Evolutionary conservation across 64 coral and sea anemone genomes (phyloP).

Genomic region (Acropora tenuis): DNA sequence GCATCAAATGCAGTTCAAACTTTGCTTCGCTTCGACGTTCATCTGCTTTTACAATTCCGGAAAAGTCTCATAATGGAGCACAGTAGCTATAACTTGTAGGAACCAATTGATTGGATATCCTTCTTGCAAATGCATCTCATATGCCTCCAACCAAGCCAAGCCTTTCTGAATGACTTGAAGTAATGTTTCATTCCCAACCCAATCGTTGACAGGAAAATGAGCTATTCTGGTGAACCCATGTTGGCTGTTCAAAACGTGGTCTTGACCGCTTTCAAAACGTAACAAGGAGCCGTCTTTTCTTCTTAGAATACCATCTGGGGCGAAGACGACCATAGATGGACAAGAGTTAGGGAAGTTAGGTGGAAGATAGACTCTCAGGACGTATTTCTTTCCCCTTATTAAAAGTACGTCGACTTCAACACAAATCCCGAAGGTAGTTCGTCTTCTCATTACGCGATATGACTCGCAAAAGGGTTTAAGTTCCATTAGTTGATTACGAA

Average conservation of each 20-base stretch:
- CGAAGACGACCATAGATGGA: conserved; percentile 56
- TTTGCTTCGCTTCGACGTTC: too few relatives aligned
- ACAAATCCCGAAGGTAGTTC: too few relatives aligned
- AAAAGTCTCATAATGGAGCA: too few relatives aligned
- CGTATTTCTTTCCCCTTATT: background rate
- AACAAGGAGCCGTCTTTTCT: background rate
- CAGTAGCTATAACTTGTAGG: too few relatives aligned
- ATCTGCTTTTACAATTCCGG: too few relatives aligned
- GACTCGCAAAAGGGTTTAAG: too few relatives aligned
- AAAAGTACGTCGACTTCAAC: background rate
- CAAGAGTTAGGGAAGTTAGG: conserved; percentile 70
- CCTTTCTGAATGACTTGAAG: conserved; percentile 89
- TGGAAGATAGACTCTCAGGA: conserved; percentile 55
- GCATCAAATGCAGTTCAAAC: too few relatives aligned
- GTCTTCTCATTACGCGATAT: too few relatives aligned
- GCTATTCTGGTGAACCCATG: conserved; percentile 69
- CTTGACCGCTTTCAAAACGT: background rate
- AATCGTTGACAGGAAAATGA: conserved; percentile 44
- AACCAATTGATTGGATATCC: too few relatives aligned
- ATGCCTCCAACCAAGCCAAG: conserved; percentile 82
- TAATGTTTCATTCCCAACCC: conserved; percentile 64
- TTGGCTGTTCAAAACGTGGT: conserved; percentile 39
- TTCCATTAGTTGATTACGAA: too few relatives aligned
- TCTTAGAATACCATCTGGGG: conserved; percentile 35
- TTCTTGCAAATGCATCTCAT: conserved; percentile 49